Evolutionary conservation across 2,888 invertebrate species (phyloP).

Genomic region (Drosophila leonis): DNA sequence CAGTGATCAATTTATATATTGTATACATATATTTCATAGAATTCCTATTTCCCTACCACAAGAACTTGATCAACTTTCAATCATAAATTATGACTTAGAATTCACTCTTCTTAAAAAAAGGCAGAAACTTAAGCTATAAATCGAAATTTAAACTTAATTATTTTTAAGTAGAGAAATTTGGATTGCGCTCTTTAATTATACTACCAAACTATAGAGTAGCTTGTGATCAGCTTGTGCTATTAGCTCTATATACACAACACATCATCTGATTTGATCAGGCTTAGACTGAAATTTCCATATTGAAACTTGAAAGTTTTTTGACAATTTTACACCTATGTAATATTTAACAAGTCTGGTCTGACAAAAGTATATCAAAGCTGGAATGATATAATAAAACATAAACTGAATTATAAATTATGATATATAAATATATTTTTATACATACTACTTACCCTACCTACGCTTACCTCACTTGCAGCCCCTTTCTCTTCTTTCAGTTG

Average conservation of each 20-base stretch:
- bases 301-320: neutral
- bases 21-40: too few relatives aligned
- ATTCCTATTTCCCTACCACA: too few relatives aligned
- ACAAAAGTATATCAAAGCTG: neutral
- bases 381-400: neutral
- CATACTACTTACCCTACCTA: neutral
- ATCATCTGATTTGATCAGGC: neutral
- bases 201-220: neutral
- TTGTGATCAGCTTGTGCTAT: neutral
- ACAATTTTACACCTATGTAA: neutral
- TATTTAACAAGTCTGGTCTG: neutral
- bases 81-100: too few relatives aligned
- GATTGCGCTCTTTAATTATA: neutral
- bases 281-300: neutral
- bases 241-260: neutral
- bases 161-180: slow-evolving; percentile 1
- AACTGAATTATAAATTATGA: neutral
- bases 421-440: neutral
- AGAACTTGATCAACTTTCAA: too few relatives aligned
- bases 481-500: neutral
- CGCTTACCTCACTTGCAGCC: neutral
- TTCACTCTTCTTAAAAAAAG: neutral
- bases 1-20: too few relatives aligned
- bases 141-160: neutral
- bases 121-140: neutral